A percentile compares a stretch with the other conserved stretches of the same genome.
Evolutionary conservation across 2,888 invertebrate genomes (phyloP).

Genomic region (Macrophya annulata): DNA sequence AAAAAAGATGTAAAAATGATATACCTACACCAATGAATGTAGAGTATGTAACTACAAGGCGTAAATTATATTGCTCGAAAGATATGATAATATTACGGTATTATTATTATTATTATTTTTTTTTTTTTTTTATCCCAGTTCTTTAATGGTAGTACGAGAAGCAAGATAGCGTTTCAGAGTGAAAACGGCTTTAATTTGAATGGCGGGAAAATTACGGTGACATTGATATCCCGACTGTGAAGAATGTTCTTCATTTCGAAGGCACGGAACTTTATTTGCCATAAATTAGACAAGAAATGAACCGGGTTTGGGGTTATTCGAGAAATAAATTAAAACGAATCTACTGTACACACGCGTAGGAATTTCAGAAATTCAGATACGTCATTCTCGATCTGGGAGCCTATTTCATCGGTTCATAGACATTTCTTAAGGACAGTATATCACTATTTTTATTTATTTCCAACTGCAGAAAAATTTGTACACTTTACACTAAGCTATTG

Average conservation of each 20-base stretch:
- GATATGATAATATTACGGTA: neutral
- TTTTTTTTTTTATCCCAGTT: neutral
- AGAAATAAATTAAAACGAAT: slow-evolving; percentile 52
- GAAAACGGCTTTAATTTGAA: slow-evolving; percentile 61
- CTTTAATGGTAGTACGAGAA: neutral
- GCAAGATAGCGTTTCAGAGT: slow-evolving; percentile 28
- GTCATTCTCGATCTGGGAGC: slow-evolving; percentile 4
- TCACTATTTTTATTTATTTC: neutral
- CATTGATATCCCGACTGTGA: slow-evolving; percentile 60
- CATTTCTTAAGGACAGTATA: neutral
- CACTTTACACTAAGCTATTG: neutral
- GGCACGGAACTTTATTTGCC: slow-evolving; percentile 57
- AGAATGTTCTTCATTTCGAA: slow-evolving; percentile 61
- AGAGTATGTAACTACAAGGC: neutral
- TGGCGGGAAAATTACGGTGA: slow-evolving; percentile 60
- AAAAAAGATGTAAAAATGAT: neutral
- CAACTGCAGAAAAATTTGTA: neutral
- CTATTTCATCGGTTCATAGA: slow-evolving; percentile 1
- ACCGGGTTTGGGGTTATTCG: slow-evolving; percentile 47
- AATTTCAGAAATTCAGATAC: slow-evolving; percentile 42
- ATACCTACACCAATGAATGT: neutral
- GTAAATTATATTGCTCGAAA: neutral
- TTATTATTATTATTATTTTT: neutral
- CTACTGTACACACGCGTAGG: slow-evolving; percentile 36
- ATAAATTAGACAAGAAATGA: slow-evolving; percentile 60